phyloP scores from a whole-genome alignment of 1,140 invertebrate species.

The Bursaphelenchus mucronatus region DNA sequence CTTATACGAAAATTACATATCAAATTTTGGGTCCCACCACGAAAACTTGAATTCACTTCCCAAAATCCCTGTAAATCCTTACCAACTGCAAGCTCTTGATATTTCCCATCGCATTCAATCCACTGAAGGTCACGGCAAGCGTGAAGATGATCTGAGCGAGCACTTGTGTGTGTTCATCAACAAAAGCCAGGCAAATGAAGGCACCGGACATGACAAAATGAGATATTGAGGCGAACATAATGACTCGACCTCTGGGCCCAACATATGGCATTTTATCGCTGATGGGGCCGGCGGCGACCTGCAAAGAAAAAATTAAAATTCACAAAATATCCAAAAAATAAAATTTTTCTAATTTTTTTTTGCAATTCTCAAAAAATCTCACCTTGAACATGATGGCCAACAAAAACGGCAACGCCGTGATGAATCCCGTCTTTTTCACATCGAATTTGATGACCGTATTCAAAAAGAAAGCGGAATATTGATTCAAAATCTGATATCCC shows the following conservation, averaged over 20 bases:
- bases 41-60: no score
- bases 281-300: constrained; percentile 43
- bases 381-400: constrained; percentile 34
- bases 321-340: no score
- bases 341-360: no score
- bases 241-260: constrained; percentile 25
- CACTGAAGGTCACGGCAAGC: constrained; percentile 36
- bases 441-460: constrained; percentile 36
- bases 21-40: no score
- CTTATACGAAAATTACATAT: no score
- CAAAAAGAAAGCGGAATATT: constrained; percentile 35
- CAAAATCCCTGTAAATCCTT: constrained; percentile 13
- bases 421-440: constrained; percentile 44
- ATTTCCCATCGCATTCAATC: constrained; percentile 41
- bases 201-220: constrained; percentile 46
- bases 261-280: constrained; percentile 37
- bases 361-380: no score
- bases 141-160: constrained; percentile 45
- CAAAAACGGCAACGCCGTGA: constrained; percentile 38
- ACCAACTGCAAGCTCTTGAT: constrained; percentile 42
- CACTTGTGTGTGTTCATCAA: constrained; percentile 31
- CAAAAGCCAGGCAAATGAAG: constrained; percentile 43
- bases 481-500: constrained; percentile 30
- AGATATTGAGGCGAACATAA: constrained; percentile 40
- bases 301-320: no score